phyloP scores from a whole-genome alignment of 2,888 invertebrate genomes.

The Euclidia mi region DNA sequence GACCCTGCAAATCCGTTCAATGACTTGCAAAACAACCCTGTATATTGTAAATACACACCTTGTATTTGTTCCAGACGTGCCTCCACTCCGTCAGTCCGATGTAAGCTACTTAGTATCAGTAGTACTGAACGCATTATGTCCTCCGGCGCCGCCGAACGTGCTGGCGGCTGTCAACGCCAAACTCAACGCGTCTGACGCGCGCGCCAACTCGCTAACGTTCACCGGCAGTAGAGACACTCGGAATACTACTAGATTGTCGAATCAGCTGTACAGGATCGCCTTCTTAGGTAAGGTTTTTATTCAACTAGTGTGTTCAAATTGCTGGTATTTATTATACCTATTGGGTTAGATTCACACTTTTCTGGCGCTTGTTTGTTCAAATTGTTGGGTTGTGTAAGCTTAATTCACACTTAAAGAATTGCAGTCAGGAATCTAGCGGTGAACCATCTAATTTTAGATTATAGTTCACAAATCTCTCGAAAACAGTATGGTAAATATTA shows the following conservation, averaged over 20 bases:
- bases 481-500: too few relatives aligned
- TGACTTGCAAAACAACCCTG: too few relatives aligned
- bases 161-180: slow-evolving; percentile 94
- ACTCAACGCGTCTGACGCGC: slow-evolving; percentile 91
- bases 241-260: slow-evolving; percentile 93
- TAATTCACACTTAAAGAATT: too few relatives aligned
- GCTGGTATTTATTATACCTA: too few relatives aligned
- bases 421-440: too few relatives aligned
- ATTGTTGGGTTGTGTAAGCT: too few relatives aligned
- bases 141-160: slow-evolving; percentile 91
- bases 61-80: slow-evolving; percentile 92
- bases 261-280: slow-evolving; percentile 95
- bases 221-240: slow-evolving; percentile 95
- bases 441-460: too few relatives aligned
- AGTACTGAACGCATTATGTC: slow-evolving; percentile 95
- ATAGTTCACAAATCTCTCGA: too few relatives aligned
- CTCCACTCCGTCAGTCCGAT: slow-evolving; percentile 96
- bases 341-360: too few relatives aligned
- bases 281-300: slow-evolving; percentile 91
- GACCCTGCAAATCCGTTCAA: too few relatives aligned
- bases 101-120: slow-evolving; percentile 97
- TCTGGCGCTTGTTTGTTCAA: too few relatives aligned
- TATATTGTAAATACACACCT: not conserved
- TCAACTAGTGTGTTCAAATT: too few relatives aligned
- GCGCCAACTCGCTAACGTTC: slow-evolving; percentile 95